Base-by-base conservation (phyloP, 2,113 vertebrate species). In the Passer domesticus region DNA sequence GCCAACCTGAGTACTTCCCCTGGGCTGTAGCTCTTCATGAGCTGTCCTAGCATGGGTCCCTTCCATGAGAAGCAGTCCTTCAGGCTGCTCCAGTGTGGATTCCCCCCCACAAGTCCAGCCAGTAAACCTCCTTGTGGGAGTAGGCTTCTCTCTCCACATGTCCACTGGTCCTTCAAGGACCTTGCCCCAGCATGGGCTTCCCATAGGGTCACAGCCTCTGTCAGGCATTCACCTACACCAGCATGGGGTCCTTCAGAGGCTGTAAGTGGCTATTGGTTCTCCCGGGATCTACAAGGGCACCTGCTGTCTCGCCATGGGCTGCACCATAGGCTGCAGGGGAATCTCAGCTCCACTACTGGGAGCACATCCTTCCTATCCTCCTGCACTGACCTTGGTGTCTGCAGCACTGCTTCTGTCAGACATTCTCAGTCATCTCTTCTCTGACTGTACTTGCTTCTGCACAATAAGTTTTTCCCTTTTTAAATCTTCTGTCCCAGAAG, bases 201-300 rank as follows among this genome's bases (percentile, higher is more conserved):
- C 25, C 31, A 59, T 22, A 50, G 52, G 18, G 18, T 23, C 44
- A 81, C 28, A 46, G 9, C 25, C 23, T 67, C 7, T 37, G 46
- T 67, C 44, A 74, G 52, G 5, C 16, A n/a, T 33, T 49, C 37
- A 14, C 10, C 60, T 67, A 44, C 15, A 52, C 18, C 8, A 16
- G 10, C 0, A 0, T 24, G 21, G 5, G 4, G 5, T 59, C 27
- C 15, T 37, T 58, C 18, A 46, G 37, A 39, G 37, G 28, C 7
- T 53, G 6, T 28, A 59, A 28, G 33, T 1, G 5, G 5, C 13
- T 52, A 3, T 8, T 22, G 21, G 13, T 5, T 53, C 39, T 68
- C 16, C 16, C 0, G 0, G 46, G 16, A 25, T 33, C 46, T 47
- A 24, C n/a, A 46, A 11, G 9, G 15, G 6, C 10, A n/a, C 0